Conservation (phyloP, 2,113 vertebrate species). For the Ifrita kowaldi region DNA sequence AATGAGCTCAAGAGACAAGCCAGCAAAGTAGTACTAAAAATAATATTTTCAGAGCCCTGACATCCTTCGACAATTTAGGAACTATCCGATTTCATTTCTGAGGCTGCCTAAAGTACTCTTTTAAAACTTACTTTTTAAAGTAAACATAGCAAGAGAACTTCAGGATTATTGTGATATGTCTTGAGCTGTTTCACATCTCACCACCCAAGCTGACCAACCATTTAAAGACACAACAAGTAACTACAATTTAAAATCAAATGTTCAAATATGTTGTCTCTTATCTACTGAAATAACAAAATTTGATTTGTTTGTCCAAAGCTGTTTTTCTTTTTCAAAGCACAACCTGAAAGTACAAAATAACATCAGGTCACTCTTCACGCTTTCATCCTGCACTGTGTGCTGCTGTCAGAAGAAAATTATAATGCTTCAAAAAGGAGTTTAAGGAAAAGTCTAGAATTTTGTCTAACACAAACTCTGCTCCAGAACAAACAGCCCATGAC, state of each 20-base stretch:
- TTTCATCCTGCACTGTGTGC: rapidly evolving
- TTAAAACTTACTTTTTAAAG: not conserved
- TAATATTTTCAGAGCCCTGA: not conserved
- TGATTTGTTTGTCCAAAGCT: not conserved
- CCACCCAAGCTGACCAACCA: not conserved
- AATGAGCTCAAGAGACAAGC: not conserved
- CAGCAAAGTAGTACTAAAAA: not conserved
- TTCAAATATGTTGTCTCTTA: not conserved
- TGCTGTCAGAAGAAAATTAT: not conserved
- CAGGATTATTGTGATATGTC: not conserved
- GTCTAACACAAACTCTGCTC: not conserved
- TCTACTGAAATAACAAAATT: not conserved
- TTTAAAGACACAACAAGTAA: not conserved
- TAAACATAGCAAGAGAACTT: not conserved
- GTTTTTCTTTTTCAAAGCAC: not conserved
- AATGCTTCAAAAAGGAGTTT: not conserved
- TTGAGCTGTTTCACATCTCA: not conserved
- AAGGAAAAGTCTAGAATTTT: not conserved
- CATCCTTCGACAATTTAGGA: not conserved
- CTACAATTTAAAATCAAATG: not conserved
- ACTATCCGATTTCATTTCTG: not conserved
- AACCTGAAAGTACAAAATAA: not conserved
- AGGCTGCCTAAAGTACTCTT: not conserved
- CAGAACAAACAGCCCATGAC: not conserved
- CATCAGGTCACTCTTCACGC: not conserved